These are phyloP conservation scores for Tanypteryx hageni DNA, from an alignment of 2,888 invertebrate genomes.

Conservation along the genomic window DNA sequence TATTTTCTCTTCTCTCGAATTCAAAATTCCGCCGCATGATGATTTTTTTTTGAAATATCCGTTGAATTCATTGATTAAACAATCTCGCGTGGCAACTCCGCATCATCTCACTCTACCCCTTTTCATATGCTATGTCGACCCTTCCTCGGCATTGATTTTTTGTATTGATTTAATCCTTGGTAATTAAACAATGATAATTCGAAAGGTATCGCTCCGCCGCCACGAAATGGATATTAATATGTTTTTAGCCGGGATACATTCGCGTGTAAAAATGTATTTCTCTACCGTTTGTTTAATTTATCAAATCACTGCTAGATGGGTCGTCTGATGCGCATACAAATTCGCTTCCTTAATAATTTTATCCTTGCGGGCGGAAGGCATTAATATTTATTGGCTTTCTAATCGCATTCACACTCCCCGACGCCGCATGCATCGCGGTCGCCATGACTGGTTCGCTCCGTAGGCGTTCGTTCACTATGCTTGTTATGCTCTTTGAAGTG, in stretches of 20 bases:
- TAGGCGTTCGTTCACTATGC: not conserved
- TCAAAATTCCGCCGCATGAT: not conserved
- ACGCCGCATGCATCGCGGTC: not conserved
- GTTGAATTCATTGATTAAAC: slow-evolving; percentile 46
- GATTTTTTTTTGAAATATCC: not conserved
- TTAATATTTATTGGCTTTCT: not conserved
- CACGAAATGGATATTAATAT: not conserved
- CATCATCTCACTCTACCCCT: slow-evolving; percentile 20
- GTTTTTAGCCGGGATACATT: not conserved
- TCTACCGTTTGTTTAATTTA: not conserved
- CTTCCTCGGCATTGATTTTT: slow-evolving; percentile 31
- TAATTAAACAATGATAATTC: slow-evolving; percentile 38
- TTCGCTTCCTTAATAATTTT: not conserved
- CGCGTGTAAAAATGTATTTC: not conserved
- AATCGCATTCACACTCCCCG: not conserved
- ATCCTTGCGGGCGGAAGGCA: not conserved
- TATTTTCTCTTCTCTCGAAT: slow-evolving; percentile 16
- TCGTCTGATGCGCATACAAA: not conserved
- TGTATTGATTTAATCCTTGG: slow-evolving; percentile 21
- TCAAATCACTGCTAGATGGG: not conserved
- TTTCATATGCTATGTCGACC: slow-evolving; percentile 27
- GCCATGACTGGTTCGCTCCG: not conserved
- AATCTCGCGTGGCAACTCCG: slow-evolving; percentile 39
- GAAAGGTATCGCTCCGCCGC: not conserved
- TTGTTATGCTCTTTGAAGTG: not conserved